A percentile compares a stretch with the other conserved stretches of the same genome.
phyloP scores from a whole-genome alignment of 2,797 vertebrate genomes.

The Amniataba percoides region DNA sequence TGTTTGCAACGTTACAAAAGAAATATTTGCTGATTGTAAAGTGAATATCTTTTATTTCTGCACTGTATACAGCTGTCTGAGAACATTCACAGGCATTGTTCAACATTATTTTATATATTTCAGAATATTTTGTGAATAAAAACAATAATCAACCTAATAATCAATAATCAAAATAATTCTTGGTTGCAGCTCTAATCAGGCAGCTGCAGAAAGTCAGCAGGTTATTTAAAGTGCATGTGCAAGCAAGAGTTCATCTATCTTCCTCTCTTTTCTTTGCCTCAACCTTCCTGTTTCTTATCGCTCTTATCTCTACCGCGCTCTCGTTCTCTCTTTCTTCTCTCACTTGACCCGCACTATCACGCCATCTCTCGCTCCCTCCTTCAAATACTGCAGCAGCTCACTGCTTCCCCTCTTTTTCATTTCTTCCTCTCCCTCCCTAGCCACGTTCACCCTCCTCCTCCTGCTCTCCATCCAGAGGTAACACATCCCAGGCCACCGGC shows the following conservation, averaged over 20 bases:
- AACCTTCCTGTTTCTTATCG: constrained; percentile 17
- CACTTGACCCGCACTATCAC: constrained; percentile 49
- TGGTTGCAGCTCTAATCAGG: neutral
- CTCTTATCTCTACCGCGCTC: constrained; percentile 20
- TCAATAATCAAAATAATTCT: neutral
- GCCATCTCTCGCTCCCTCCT: constrained; percentile 26
- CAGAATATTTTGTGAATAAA: neutral
- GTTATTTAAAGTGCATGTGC: neutral
- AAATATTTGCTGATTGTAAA: neutral
- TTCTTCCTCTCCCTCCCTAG: constrained; percentile 20
- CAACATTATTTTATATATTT: neutral
- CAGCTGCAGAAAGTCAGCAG: neutral
- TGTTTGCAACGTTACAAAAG: neutral
- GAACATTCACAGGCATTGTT: neutral
- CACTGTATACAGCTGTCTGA: neutral
- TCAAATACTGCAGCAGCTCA: constrained; percentile 21
- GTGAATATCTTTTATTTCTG: neutral
- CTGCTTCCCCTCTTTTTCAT: constrained; percentile 36
- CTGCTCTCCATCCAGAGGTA: constrained; percentile 67
- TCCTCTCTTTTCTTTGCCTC: neutral
- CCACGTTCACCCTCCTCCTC: constrained; percentile 8
- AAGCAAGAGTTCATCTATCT: neutral
- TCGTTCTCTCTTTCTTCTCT: constrained; percentile 22
- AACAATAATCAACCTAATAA: neutral
- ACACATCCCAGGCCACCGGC: constrained; percentile 82